Evolutionary conservation across 2,888 invertebrate species (phyloP).

Genomic region (Drosophila rellima): DNA sequence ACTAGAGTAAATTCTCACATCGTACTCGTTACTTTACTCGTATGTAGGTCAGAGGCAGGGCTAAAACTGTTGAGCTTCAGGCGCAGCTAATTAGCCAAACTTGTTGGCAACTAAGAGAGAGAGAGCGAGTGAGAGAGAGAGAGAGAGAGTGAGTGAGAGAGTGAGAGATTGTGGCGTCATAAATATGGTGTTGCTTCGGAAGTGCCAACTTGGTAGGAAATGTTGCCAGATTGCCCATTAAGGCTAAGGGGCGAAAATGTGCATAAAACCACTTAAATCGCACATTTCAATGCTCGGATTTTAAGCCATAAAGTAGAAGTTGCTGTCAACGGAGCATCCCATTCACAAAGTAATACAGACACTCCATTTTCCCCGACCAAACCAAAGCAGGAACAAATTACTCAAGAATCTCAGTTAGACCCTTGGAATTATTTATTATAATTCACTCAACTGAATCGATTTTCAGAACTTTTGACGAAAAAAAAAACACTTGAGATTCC

Average conservation of each 20-base stretch:
- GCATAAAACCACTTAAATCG: conserved; percentile 48
- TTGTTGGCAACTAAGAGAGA: conserved; percentile 44
- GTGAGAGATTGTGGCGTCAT: conserved; percentile 21
- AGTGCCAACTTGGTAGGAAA: conserved; percentile 57
- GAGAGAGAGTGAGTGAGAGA: not conserved
- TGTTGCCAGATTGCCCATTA: conserved; percentile 62
- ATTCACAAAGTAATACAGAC: conserved; percentile 6
- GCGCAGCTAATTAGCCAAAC: conserved; percentile 72
- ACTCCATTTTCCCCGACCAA: not conserved
- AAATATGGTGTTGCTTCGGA: conserved; percentile 58
- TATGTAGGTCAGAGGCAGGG: conserved; percentile 53
- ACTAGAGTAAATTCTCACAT: conserved; percentile 12
- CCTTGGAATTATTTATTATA: conserved; percentile 21
- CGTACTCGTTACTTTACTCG: conserved; percentile 8
- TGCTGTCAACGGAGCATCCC: conserved; percentile 24
- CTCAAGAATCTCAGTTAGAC: conserved; percentile 4
- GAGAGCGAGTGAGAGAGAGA: not conserved
- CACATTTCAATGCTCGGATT: conserved; percentile 42
- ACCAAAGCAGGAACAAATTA: not conserved
- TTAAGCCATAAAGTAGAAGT: conserved; percentile 40
- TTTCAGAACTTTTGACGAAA: not conserved
- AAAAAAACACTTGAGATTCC: not conserved
- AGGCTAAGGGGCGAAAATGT: conserved; percentile 16
- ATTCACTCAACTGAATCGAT: conserved; percentile 17
- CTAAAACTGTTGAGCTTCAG: conserved; percentile 46